Evolutionary conservation across 2,888 invertebrate species (phyloP), one percentile per base, ranked within the genome.

Genomic region (Epistrophe eligans): DNA sequence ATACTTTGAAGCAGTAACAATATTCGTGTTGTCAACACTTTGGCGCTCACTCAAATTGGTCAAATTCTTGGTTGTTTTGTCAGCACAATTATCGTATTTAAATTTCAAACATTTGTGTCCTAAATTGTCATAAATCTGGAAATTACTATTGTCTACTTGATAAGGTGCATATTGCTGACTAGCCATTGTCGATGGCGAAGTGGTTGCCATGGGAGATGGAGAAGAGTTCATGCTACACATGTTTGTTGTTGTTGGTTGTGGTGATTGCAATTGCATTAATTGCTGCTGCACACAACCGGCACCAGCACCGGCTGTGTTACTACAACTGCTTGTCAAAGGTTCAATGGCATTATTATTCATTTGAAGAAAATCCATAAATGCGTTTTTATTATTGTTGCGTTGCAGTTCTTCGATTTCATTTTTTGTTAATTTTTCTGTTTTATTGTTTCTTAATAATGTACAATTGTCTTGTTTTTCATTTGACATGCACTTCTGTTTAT

Each of bases 21-120:
- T 13, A 43, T 62, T 43, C 7, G 19, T 43, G 15, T 43, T 43
- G 17, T 74, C 83, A 40, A 58, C 89, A 82, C 89, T 87, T 57
- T 89, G 88, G 57, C 91, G 84, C 71, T 91, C 91, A 50, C 89
- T 90, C 71, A 90, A 89, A 82, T 92, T 91, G 57, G 89, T 90
- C 79, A 89, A 89, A 79, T 92, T 90, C 79, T 91, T 91, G 58
- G 89, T 89, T 64, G 88, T 89, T 79, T 91, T 91, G 15, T 79
- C 77, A 6, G 19, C 62, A 62, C 8, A 43, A 62, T 43, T 43
- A 19, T 60, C 60, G 5, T n/a, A 7, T 64, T 76, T 45, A 13
- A 35, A 1, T 58, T 76, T 45, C 5, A 48, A 38, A 35, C 45
- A 76, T n/a, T 64, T 52, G 5, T 10, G 52, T 19, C 52, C 62